These are phyloP conservation scores for Nipponia nippon DNA, from an alignment of 2,113 vertebrate genomes.

Conservation along the genomic window DNA sequence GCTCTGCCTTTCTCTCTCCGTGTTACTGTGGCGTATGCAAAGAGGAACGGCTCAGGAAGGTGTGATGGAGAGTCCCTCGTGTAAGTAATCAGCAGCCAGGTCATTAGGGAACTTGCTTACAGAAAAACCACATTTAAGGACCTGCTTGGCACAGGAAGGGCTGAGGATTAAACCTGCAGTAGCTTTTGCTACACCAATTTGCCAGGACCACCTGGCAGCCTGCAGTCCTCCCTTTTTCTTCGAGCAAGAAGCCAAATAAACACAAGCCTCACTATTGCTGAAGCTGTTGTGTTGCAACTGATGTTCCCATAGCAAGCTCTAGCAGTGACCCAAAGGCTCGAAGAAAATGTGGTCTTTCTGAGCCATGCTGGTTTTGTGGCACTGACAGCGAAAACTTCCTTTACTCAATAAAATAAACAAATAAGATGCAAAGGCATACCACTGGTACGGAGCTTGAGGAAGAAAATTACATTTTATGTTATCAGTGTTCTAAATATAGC, in stretches of 20 bases:
- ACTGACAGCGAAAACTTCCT: neutral
- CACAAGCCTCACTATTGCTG: neutral
- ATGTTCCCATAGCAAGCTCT: neutral
- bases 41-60: neutral
- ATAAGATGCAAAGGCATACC: neutral
- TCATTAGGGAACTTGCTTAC: neutral
- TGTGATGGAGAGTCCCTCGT: neutral
- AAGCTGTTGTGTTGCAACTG: neutral
- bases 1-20: neutral
- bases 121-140: neutral
- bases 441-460: neutral
- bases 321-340: neutral
- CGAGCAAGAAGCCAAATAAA: neutral
- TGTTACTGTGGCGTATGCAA: neutral
- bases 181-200: neutral
- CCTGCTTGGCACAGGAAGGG: neutral
- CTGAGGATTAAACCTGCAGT: neutral
- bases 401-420: neutral
- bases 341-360: neutral
- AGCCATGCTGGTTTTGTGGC: neutral
- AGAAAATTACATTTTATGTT: neutral
- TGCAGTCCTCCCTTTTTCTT: neutral
- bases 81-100: neutral
- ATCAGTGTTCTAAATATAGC: neutral
- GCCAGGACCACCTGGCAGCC: neutral